phyloP scores from a whole-genome alignment of 64 coral and sea anemone species.

The Cladopsammia gracilis region DNA sequence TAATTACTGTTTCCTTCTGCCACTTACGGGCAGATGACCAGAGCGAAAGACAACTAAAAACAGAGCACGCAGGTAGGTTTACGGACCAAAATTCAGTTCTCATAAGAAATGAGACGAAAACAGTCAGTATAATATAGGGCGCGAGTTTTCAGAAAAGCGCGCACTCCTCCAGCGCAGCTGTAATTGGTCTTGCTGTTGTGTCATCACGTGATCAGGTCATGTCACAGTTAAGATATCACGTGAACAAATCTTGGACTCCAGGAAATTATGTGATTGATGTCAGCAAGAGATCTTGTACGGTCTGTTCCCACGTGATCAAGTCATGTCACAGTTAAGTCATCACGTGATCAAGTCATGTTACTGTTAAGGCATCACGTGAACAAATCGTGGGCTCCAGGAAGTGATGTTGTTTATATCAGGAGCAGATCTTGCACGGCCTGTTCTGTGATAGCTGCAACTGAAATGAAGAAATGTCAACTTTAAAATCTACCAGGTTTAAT shows the following conservation, averaged over 20 bases:
- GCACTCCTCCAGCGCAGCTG: too few species aligned
- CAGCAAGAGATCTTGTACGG: not conserved
- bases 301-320: not conserved
- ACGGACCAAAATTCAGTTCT: too few species aligned
- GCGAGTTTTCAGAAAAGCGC: too few species aligned
- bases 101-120: too few species aligned
- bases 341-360: not conserved
- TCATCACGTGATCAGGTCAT: not conserved
- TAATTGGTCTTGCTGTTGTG: not conserved
- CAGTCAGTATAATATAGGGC: too few species aligned
- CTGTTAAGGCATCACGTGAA: not conserved
- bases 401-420: constrained; percentile 81
- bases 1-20: too few species aligned
- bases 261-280: constrained; percentile 72
- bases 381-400: constrained; percentile 66
- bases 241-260: constrained; percentile 74
- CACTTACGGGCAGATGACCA: too few species aligned
- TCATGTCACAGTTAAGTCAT: constrained; percentile 17
- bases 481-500: not conserved
- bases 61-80: too few species aligned
- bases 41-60: too few species aligned
- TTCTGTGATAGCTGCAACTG: constrained; percentile 7
- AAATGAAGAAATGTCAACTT: not conserved
- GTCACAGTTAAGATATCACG: constrained; percentile 27
- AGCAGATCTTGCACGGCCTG: constrained; percentile 73